Evolutionary conservation across 2,888 invertebrate genomes (phyloP).

Genomic region (Athalia cordata): DNA sequence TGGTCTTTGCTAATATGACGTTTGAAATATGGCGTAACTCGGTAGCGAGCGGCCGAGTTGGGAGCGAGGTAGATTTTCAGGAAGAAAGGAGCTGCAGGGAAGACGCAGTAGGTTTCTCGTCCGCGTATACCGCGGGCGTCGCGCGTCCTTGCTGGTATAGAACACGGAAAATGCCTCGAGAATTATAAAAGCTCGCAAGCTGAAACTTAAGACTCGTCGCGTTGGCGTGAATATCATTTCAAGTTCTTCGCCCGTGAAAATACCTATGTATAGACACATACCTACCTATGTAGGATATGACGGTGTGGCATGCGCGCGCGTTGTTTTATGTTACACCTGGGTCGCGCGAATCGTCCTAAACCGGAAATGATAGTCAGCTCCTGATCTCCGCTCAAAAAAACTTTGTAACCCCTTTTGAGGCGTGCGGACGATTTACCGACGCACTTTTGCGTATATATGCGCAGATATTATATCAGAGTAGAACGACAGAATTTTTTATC

Average conservation of each 20-base stretch:
- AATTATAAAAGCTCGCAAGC: conserved; percentile 47
- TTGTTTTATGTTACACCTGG: conserved; percentile 38
- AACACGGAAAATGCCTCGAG: conserved; percentile 38
- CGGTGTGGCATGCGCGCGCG: not conserved
- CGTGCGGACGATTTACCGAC: not conserved
- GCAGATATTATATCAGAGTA: conserved; percentile 2
- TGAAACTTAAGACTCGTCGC: conserved; percentile 42
- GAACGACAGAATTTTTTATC: not conserved
- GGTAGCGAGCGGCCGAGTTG: conserved; percentile 44
- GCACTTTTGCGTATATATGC: not conserved
- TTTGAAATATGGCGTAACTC: conserved; percentile 66
- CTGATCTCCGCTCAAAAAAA: conserved; percentile 27
- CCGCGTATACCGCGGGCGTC: not conserved
- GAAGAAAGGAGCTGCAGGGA: conserved; percentile 7
- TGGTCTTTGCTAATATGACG: conserved; percentile 68
- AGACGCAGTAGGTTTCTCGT: not conserved
- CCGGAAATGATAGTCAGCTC: conserved; percentile 26
- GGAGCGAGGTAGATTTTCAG: not conserved
- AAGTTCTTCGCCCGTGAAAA: conserved; percentile 31
- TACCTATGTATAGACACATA: no score
- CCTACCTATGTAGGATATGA: not conserved
- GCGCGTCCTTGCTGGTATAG: no score
- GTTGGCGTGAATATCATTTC: conserved; percentile 34
- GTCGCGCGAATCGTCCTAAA: conserved; percentile 35
- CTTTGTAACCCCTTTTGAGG: conserved; percentile 23